Base-by-base conservation (phyloP, 2,113 vertebrate species). In the Himantopus leucocephalus region DNA sequence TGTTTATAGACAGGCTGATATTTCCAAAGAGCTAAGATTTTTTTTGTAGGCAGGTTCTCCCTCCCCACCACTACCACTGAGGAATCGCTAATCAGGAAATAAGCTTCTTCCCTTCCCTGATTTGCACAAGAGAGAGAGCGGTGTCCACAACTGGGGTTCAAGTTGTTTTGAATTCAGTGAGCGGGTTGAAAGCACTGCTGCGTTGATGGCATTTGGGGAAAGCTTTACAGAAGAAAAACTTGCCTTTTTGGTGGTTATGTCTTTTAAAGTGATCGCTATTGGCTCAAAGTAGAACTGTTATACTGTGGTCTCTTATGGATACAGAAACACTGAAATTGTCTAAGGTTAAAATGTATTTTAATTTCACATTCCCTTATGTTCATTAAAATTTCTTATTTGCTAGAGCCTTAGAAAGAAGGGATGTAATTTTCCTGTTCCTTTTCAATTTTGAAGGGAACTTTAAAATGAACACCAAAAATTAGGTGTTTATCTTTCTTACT, bases 1-100 rank as follows among this genome's bases (percentile, higher is more conserved):
- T 97, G 96, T 94, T 96, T 91, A 66, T 72, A 88, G 91, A 67
- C 75, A 90, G 82, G 32, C 56, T 94, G 94, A 35, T 94, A 93
- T 80, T 96, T 96, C 92, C 53, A 50, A 93, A 87, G 75, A 93
- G 85, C 34, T 60, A 89, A 56, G 73, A 62, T 75, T 94, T 93
- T 48, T 48, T 50, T 92, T 74, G 70, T 91, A 70, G 90, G 58
- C 83, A 88, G 47, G 37, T 72, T 85, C 85, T 85, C 68, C 63
- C 55, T 92, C 39, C 70, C 48, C 47, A 87, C 56, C 22, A 39
- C 20, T 43, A 37, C 52, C 39, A 47, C 60, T 50, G 53, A 96
- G 77, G 68, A 97, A 88, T 55, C 3, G 2, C 45, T 97, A 70
- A 92, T 95, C 74, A 59, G 29, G 58, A 91, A 91, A 94, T 71